Base-by-base conservation (phyloP, 2,113 vertebrate species). In the Ginglymostoma cirratum region DNA sequence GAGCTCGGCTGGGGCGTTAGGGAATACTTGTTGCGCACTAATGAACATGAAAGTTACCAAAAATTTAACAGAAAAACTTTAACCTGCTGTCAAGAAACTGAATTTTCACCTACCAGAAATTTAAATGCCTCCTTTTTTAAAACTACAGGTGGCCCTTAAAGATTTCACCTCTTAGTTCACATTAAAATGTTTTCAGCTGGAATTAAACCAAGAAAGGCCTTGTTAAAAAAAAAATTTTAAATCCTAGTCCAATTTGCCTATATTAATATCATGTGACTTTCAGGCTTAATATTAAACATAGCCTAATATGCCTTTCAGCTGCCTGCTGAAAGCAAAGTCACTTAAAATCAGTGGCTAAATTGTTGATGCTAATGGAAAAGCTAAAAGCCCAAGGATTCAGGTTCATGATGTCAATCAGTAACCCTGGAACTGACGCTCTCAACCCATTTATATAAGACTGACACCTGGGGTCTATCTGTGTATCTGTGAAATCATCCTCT, bases 331-430 rank as follows among this genome's bases (percentile, higher is more conserved):
- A 45, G 92, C 23, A 7, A 70, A 70, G 21, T 69, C 92, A 94
- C 42, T 94, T 69, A 42, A 61, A 70, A 67, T 45, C 38, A 69
- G 38, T 45, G 2, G 23, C n/a, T 2, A 94, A 94, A 94, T 70
- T 52, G 8, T 90, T 90, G 61, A 61, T 14, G 17, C 66, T n/a
- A 38, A 69, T 94, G 5, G 92, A 94, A 69, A 17, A 42, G 45
- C 66, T 94, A 38, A 69, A 94, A 52, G 21, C 48, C 48, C 24
- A 55, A 55, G 27, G 0, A 61, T 30, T 90, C 52, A 27, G 12
- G 66, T 94, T 94, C 21, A 67, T 90, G 65, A 38, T 94, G n/a
- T 94, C n/a, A 61, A 45, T 94, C 38, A 45, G 65, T 24, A 94
- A 94, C 19, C n/a, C 45, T 27, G 92, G 92, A 94, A 94, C 8